Evolutionary conservation across 2,888 invertebrate genomes (phyloP).

Genomic region (Dorcus hopei): DNA sequence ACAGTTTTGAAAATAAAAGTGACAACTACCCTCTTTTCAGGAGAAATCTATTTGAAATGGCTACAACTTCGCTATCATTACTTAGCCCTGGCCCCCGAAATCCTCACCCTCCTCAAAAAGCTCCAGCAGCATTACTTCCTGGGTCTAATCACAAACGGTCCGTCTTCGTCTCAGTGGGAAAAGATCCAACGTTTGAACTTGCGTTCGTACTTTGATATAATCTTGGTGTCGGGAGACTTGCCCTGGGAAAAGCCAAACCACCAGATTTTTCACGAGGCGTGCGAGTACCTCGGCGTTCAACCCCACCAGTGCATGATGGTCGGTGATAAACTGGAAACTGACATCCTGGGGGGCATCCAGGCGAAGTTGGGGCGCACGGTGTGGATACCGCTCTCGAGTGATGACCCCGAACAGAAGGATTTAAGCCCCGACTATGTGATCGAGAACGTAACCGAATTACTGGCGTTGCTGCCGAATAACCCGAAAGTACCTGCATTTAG

Average conservation of each 20-base stretch:
- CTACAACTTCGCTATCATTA: conserved; percentile 74
- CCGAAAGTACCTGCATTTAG: conserved; percentile 38
- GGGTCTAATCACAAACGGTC: conserved; percentile 82
- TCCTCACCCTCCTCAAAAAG: conserved; percentile 64
- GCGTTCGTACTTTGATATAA: conserved; percentile 71
- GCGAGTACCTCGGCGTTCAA: conserved; percentile 69
- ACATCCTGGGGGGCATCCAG: conserved; percentile 62
- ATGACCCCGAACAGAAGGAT: conserved; percentile 42
- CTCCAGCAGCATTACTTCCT: conserved; percentile 71
- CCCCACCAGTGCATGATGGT: conserved; percentile 80
- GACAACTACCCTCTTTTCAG: conserved; percentile 44
- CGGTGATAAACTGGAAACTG: conserved; percentile 84
- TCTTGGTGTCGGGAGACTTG: conserved; percentile 79
- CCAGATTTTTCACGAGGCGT: conserved; percentile 78
- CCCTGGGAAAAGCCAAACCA: conserved; percentile 85
- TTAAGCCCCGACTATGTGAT: conserved; percentile 65
- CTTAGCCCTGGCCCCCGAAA: conserved; percentile 66
- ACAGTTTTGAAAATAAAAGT: too few species aligned
- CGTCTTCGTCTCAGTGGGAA: conserved; percentile 85
- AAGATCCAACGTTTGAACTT: conserved; percentile 72
- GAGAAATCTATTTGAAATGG: conserved; percentile 75
- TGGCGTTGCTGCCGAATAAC: conserved; percentile 57
- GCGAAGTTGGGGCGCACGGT: conserved; percentile 67
- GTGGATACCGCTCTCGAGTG: conserved; percentile 67
- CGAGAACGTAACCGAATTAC: conserved; percentile 62